A percentile compares a stretch with the other conserved stretches of the same genome.
phyloP scores from a whole-genome alignment of 64 coral and sea anemone genomes.

The Montipora efflorescens region DNA sequence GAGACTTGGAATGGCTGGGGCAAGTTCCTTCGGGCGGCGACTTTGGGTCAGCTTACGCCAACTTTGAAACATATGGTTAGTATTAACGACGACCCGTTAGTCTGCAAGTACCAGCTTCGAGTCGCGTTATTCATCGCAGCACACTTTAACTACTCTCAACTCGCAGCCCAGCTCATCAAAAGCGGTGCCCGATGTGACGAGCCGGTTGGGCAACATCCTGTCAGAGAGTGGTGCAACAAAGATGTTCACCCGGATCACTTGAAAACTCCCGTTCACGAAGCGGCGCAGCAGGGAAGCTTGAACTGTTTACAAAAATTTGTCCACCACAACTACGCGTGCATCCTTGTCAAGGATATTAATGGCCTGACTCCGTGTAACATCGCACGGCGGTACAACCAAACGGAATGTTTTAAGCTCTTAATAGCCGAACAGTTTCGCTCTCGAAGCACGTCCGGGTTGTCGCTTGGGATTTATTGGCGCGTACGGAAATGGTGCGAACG shows the following conservation, averaged over 20 bases:
- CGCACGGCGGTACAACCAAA: slow-evolving; percentile 82
- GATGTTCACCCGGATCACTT: slow-evolving; percentile 75
- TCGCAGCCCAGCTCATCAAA: slow-evolving; percentile 83
- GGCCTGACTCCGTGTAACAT: slow-evolving; percentile 90
- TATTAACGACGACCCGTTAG: slow-evolving; percentile 72
- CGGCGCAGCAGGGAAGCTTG: slow-evolving; percentile 76
- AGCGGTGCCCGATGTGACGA: slow-evolving; percentile 88
- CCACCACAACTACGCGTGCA: slow-evolving; percentile 93
- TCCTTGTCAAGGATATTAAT: slow-evolving; percentile 81
- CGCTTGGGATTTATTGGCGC: slow-evolving; percentile 72
- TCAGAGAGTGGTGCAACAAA: slow-evolving; percentile 88
- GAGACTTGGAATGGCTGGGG: slow-evolving; percentile 93
- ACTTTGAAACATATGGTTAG: slow-evolving; percentile 85
- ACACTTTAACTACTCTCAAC: slow-evolving; percentile 88
- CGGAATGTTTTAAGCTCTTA: slow-evolving; percentile 92
- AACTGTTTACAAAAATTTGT: slow-evolving; percentile 85
- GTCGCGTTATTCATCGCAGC: slow-evolving; percentile 90
- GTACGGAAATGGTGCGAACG: slow-evolving; percentile 94
- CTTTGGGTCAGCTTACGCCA: slow-evolving; percentile 85
- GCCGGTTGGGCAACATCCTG: slow-evolving; percentile 78
- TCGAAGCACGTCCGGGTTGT: slow-evolving; percentile 80
- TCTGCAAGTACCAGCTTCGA: slow-evolving; percentile 84
- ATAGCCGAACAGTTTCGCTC: slow-evolving; percentile 94
- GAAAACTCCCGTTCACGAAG: slow-evolving; percentile 89
- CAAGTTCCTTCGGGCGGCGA: slow-evolving; percentile 78